Percentiles rank a stretch among this genome's conserved stretches.
phyloP scores from a whole-genome alignment of 1,140 invertebrate genomes.

The Drosophila yakuba region DNA sequence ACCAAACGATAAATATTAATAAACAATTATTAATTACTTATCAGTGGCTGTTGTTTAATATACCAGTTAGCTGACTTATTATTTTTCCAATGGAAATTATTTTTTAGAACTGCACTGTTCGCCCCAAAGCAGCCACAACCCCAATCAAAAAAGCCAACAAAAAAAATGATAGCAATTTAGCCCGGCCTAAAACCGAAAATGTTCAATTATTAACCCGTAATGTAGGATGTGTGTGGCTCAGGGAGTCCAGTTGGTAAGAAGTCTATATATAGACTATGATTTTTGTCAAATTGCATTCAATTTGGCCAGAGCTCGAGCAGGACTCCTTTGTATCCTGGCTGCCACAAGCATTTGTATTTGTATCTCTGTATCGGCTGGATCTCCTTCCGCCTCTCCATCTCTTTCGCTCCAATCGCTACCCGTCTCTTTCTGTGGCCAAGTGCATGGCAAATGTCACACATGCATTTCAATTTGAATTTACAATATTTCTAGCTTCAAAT shows the following conservation, averaged over 20 bases:
- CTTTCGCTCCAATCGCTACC: background rate
- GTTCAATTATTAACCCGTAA: constrained; percentile 73
- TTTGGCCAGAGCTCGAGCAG: constrained; percentile 34
- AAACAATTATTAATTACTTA: no score
- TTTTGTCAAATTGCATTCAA: constrained; percentile 69
- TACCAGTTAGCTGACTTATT: background rate
- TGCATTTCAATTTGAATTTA: constrained; percentile 70
- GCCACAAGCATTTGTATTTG: constrained; percentile 48
- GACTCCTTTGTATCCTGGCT: constrained; percentile 30
- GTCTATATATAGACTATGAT: constrained; percentile 59
- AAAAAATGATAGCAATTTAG: constrained; percentile 58
- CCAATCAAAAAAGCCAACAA: constrained; percentile 34
- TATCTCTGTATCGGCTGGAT: constrained; percentile 35
- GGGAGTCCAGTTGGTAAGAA: constrained; percentile 29
- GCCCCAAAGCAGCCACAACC: constrained; percentile 14
- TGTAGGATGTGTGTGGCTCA: constrained; percentile 27
- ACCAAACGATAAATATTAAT: no score
- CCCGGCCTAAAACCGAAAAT: constrained; percentile 56
- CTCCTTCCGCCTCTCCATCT: background rate
- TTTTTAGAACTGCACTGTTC: constrained; percentile 6
- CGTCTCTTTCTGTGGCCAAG: background rate
- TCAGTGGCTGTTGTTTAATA: background rate
- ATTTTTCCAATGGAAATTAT: background rate
- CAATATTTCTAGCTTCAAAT: constrained; percentile 62
- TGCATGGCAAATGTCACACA: constrained; percentile 53